Evolutionary conservation across 1,140 invertebrate genomes (phyloP).

Genomic region (Matsumurasca onukii): DNA sequence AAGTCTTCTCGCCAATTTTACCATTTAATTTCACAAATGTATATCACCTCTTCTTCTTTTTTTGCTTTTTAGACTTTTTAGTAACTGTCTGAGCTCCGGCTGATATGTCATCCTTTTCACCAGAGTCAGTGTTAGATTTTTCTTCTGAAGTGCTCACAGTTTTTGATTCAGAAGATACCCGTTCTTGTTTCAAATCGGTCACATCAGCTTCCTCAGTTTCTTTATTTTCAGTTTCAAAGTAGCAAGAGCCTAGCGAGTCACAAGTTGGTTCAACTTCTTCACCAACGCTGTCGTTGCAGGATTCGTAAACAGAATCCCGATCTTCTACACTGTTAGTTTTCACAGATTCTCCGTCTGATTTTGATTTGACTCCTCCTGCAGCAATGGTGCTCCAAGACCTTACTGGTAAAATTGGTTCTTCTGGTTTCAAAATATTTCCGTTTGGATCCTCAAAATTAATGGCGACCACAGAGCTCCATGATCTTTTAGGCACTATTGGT

Average conservation of each 20-base stretch:
- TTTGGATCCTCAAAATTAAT: conserved; percentile 1
- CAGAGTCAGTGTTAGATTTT: conserved; percentile 37
- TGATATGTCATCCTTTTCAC: conserved; percentile 32
- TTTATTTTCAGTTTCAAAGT: conserved; percentile 12
- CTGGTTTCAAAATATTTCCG: conserved; percentile 12
- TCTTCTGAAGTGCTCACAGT: neutral
- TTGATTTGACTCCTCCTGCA: neutral
- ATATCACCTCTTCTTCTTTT: conserved; percentile 39
- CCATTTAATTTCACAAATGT: too few relatives aligned
- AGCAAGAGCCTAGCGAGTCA: conserved; percentile 19
- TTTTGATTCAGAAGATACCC: conserved; percentile 4
- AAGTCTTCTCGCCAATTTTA: too few relatives aligned
- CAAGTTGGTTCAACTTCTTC: conserved; percentile 8
- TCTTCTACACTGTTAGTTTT: conserved; percentile 34
- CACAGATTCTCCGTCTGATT: neutral
- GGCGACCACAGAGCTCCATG: conserved; percentile 24
- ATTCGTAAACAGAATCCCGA: conserved; percentile 40
- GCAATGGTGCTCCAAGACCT: conserved; percentile 7
- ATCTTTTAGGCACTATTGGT: neutral
- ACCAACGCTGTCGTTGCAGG: conserved; percentile 36
- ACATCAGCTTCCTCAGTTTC: conserved; percentile 22
- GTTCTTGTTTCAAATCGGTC: conserved; percentile 21
- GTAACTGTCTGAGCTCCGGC: neutral
- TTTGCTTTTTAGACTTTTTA: conserved; percentile 38
- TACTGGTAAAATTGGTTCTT: neutral